A percentile compares a stretch with the other conserved stretches of the same genome.
These are phyloP conservation scores for Parotia lawesii DNA, from an alignment of 2,113 vertebrate genomes.

Conservation along the genomic window DNA sequence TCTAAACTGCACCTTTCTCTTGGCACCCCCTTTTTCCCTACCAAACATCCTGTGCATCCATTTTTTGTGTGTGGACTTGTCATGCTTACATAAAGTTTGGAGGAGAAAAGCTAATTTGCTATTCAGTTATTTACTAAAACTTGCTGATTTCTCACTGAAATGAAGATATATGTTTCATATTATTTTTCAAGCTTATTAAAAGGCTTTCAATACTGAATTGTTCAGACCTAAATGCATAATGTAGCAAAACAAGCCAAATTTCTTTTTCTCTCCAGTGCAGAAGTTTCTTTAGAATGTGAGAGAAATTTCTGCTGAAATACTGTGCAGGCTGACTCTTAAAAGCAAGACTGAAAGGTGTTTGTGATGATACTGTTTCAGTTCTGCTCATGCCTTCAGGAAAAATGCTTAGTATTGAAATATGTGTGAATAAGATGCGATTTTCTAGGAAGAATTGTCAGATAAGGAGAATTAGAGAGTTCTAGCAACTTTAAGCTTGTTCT, in stretches of 20 bases:
- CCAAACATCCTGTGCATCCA: background rate
- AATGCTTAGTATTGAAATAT: background rate
- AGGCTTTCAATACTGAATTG: background rate
- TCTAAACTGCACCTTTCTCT: background rate
- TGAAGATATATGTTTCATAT: background rate
- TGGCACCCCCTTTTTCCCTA: accelerated
- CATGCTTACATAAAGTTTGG: background rate
- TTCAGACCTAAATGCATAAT: background rate
- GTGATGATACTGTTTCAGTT: background rate
- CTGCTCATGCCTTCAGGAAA: background rate
- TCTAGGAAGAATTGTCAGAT: background rate
- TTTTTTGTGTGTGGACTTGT: background rate
- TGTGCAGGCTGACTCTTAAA: background rate
- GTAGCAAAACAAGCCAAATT: background rate
- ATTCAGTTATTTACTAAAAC: background rate
- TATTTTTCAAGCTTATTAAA: background rate
- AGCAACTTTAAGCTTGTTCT: background rate
- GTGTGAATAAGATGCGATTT: background rate
- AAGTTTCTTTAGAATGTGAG: background rate
- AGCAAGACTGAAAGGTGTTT: background rate
- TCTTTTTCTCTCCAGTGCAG: background rate
- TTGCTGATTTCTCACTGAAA: background rate
- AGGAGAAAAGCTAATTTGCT: background rate
- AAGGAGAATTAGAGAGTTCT: background rate
- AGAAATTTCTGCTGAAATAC: background rate